Evolutionary conservation across 64 coral and sea anemone species (phyloP).

Genomic region (Actinia equina): DNA sequence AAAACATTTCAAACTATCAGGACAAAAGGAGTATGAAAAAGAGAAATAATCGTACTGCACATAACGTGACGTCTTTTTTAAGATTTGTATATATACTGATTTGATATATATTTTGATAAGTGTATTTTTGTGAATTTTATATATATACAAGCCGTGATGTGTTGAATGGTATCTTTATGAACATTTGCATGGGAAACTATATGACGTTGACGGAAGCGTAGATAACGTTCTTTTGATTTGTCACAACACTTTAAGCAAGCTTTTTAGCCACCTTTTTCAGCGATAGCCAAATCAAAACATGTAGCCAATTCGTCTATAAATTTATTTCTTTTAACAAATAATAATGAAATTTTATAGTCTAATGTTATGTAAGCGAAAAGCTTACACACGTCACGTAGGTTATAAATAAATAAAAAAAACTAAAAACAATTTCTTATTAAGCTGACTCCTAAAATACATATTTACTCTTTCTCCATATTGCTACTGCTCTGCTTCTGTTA

Average conservation of each 20-base stretch:
- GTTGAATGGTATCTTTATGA: neutral
- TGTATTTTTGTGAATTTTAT: neutral
- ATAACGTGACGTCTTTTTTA: no score
- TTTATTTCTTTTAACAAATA: neutral
- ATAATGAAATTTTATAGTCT: neutral
- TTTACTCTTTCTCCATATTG: neutral
- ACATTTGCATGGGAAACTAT: neutral
- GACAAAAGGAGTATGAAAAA: no score
- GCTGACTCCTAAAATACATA: neutral
- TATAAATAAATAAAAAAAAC: neutral
- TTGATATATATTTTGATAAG: neutral
- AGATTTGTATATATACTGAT: no score
- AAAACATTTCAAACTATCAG: no score
- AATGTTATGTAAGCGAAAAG: neutral
- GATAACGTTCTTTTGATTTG: slow-evolving; percentile 17
- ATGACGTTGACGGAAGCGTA: neutral
- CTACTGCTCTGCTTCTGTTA: neutral
- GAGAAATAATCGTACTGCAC: no score
- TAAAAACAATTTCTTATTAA: neutral
- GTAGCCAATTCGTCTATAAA: neutral
- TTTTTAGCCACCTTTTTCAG: neutral
- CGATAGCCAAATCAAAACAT: neutral
- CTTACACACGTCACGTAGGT: neutral
- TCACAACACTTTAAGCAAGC: neutral
- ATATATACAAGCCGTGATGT: neutral